phyloP scores from a whole-genome alignment of 2,888 invertebrate species.

The Hyposoter dolosus region DNA sequence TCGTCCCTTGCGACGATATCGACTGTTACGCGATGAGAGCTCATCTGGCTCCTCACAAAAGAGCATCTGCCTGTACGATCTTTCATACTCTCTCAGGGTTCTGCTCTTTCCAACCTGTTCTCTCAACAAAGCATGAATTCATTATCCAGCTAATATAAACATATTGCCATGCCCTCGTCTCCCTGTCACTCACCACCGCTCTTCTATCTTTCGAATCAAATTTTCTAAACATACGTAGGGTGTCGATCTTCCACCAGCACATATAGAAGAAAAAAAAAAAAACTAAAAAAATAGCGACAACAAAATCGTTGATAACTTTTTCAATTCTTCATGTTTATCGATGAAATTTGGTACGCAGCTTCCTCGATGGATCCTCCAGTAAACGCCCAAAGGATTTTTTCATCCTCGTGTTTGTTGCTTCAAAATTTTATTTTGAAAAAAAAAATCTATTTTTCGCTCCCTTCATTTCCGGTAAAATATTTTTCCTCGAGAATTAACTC shows the following conservation, averaged over 20 bases:
- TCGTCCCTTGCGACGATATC: constrained; percentile 9
- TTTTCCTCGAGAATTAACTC: too few species aligned
- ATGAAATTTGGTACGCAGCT: too few species aligned
- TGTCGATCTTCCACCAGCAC: not conserved
- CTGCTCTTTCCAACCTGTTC: constrained; percentile 79
- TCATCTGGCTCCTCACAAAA: constrained; percentile 74
- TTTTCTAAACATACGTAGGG: not conserved
- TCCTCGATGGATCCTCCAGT: too few species aligned
- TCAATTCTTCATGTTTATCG: too few species aligned
- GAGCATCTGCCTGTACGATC: constrained; percentile 73
- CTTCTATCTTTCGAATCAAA: constrained; percentile 24
- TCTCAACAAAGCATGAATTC: constrained; percentile 80
- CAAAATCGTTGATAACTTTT: too few species aligned
- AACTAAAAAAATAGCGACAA: too few species aligned
- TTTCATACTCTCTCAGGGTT: constrained; percentile 43
- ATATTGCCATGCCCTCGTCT: constrained; percentile 79
- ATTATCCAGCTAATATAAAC: constrained; percentile 84
- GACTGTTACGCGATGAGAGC: constrained; percentile 54
- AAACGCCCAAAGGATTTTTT: too few species aligned
- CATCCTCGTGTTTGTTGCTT: too few species aligned
- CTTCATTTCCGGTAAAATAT: too few species aligned
- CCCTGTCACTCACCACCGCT: constrained; percentile 71
- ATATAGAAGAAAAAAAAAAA: too few species aligned
- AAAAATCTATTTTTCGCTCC: too few species aligned
- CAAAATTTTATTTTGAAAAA: too few species aligned